Evolutionary conservation across 2,113 vertebrate genomes (phyloP).

Genomic region (Pedionomus torquatus): DNA sequence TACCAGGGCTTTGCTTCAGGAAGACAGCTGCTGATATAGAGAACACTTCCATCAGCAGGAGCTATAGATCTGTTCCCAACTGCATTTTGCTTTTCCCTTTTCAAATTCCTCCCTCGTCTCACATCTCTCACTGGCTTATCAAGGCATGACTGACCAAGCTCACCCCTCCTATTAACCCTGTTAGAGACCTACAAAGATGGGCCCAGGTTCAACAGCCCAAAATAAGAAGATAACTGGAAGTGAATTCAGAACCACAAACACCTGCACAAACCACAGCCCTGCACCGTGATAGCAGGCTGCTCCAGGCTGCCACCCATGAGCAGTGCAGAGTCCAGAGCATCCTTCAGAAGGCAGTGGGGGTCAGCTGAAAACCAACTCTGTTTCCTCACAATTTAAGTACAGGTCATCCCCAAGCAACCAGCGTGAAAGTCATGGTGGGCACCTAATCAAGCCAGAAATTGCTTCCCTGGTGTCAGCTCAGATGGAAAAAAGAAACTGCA

Average conservation of each 20-base stretch:
- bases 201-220: background rate
- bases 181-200: background rate
- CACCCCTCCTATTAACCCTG: background rate
- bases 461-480: slow-evolving; percentile 35
- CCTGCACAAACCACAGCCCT: background rate
- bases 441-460: slow-evolving; percentile 71
- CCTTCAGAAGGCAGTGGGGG: slow-evolving; percentile 50
- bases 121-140: background rate
- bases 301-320: slow-evolving; percentile 2
- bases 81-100: background rate
- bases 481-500: slow-evolving; percentile 49
- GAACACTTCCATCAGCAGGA: background rate
- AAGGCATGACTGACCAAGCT: background rate
- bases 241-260: slow-evolving; percentile 7
- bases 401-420: slow-evolving; percentile 49
- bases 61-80: background rate
- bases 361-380: slow-evolving; percentile 55
- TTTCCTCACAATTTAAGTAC: slow-evolving; percentile 63
- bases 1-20: background rate
- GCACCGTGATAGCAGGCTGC: background rate
- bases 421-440: slow-evolving; percentile 26
- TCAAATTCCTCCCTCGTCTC: background rate
- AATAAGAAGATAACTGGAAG: background rate
- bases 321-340: background rate
- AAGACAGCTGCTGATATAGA: background rate